Evolutionary conservation across 2,888 invertebrate species (phyloP), one percentile per base, ranked within the genome.

Genomic region (Leucoma salicis): DNA sequence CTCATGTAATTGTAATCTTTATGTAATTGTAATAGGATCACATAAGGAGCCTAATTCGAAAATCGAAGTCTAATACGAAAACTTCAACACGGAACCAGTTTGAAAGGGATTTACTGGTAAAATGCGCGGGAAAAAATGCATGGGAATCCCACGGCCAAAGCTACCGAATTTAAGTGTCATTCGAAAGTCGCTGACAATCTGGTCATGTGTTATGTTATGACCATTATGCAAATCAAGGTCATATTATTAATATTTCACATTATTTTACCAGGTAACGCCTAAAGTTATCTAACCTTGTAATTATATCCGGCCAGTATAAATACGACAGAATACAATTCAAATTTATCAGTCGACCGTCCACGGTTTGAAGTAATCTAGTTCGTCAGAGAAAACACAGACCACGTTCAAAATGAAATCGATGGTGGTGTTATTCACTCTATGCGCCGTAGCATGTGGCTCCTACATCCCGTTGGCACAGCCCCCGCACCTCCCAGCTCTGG

Each of bases 351-450:
- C 61, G 58, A 53, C 63, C 61, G 57, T 59, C 46, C 25, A 40
- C 67, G 76, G 78, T 76, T 72, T 63, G 82, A 83, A 84, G 83
- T 82, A 79, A 82, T 82, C 81, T 73, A 72, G 55, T 70, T 59
- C 63, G 62, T 73, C 67, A 72, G 73, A 63, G 67, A 66, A 72
- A 73, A 70, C 70, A 72, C 71, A 72, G 70, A 72, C 70, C 72
- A 75, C 67, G 66, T 70, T 61, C 57, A 65, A n/a, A 59, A 77
- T 73, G 74, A 79, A 75, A 65, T 53, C 88, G 85, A 74, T 90
- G 91, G 91, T 92, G 90, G 92, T 92, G 83, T 91, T 93, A 77
- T 91, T 91, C 81, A 91, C 91, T 83, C 80, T 93, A 53, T 79
- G 90, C 69, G 90, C 92, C 56, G 82, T 91, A 69, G 92, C 90